Conservation (phyloP, 2,888 invertebrate species). For the Monopis laevigella region DNA sequence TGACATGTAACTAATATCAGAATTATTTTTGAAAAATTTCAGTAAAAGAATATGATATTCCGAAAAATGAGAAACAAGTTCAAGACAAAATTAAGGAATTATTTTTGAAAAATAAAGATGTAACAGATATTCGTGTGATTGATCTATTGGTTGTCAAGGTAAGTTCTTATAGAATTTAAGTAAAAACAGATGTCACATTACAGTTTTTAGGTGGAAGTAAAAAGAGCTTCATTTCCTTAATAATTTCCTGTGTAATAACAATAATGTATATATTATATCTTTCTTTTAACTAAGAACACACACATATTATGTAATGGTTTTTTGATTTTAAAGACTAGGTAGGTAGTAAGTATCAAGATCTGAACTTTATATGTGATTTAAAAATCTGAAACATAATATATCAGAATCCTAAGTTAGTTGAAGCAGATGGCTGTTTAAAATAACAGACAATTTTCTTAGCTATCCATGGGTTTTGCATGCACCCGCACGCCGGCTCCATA, state of each 20-base stretch:
- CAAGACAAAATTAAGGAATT: slow-evolving; percentile 78
- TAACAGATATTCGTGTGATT: slow-evolving; percentile 86
- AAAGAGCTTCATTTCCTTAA: not conserved
- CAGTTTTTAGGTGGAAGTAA: not conserved
- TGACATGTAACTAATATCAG: too few relatives aligned
- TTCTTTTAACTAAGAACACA: too few relatives aligned
- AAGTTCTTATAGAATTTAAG: slow-evolving; percentile 11
- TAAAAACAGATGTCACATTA: not conserved
- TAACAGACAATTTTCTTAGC: too few relatives aligned
- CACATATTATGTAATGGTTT: too few relatives aligned
- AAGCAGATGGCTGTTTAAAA: too few relatives aligned
- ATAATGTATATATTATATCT: too few relatives aligned
- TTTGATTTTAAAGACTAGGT: too few relatives aligned
- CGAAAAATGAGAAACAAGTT: slow-evolving; percentile 73
- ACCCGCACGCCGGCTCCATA: too few relatives aligned
- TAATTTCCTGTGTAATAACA: not conserved
- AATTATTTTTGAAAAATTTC: slow-evolving; percentile 25
- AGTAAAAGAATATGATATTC: slow-evolving; percentile 85
- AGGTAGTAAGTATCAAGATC: not conserved
- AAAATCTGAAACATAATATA: not conserved
- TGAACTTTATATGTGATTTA: not conserved
- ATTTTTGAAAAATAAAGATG: slow-evolving; percentile 77
- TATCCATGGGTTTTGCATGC: too few relatives aligned
- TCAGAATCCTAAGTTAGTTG: not conserved
- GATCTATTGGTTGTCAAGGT: slow-evolving; percentile 94